Base-by-base conservation (phyloP, 2,113 vertebrate species). In the Sapayoa aenigma region DNA sequence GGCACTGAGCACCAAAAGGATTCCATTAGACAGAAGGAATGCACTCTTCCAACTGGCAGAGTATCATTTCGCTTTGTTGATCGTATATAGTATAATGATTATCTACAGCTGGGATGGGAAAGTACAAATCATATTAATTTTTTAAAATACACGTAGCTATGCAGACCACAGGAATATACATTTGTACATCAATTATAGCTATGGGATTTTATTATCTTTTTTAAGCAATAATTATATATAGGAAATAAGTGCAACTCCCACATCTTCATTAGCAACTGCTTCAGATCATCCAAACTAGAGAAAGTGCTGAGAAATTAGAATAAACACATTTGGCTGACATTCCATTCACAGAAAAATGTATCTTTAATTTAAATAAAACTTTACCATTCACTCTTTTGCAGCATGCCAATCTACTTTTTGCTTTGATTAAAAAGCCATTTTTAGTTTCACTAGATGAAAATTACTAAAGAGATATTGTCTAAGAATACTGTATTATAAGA, bases 11-110 rank as follows among this genome's bases (percentile, higher is more conserved):
- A 93, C 85, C 77, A 95, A 94, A 92, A 94, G 42, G 95, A 92
- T 96, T 97, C 62, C 92, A 73, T 97, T 96, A 96, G 93, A 84
- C 94, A 95, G 96, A 97, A 97, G 85, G 87, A 97, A 75, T 55
- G 74, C 59, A 94, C 84, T 94, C 84, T 96, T 96, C 87, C 92
- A 95, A 90, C 73, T 93, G 87, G 69, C 62, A 94, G 55, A 81
- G 50, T 84, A 82, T 83, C 82, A 72, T 92, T 96, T 95, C 2
- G 10, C 85, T 94, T 69, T 94, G 95, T 95, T 96, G 94, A 96
- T 90, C 87, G 79, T 92, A 73, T 95, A 89, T 83, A 89, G 60
- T 47, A 84, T 89, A 91, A 83, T 96, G 87, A 95, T 93, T 93
- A 95, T 95, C 76, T 79, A 94, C 93, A 91, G 83, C 80, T 95